Evolutionary conservation across 2,797 vertebrate genomes (phyloP).

Genomic region (Hyperoplus lanceolatus): DNA sequence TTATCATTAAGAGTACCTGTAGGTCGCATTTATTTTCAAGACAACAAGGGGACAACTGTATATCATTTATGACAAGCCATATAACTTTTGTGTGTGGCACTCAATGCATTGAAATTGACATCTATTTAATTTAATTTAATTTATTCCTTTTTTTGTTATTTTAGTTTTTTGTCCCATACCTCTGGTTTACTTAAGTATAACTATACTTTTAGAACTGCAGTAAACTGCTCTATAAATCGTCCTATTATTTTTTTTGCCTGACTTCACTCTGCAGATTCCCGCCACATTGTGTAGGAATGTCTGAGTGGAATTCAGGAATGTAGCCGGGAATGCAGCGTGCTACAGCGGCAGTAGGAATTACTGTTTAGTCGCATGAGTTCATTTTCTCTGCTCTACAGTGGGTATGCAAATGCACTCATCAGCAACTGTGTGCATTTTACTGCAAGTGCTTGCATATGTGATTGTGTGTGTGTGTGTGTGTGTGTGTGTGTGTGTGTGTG

Average conservation of each 20-base stretch:
- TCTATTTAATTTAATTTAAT: background rate
- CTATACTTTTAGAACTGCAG: background rate
- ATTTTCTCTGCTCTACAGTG: constrained; percentile 24
- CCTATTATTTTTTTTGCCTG: background rate
- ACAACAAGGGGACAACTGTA: background rate
- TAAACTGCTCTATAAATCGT: background rate
- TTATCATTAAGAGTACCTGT: background rate
- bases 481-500: background rate
- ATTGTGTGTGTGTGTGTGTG: background rate
- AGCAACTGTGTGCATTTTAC: background rate
- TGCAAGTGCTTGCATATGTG: background rate
- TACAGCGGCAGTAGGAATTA: constrained; percentile 44
- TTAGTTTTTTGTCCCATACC: background rate
- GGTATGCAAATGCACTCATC: constrained; percentile 10
- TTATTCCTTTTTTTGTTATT: background rate
- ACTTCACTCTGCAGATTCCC: constrained; percentile 48
- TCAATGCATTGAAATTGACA: background rate
- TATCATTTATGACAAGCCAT: background rate
- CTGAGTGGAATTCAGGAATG: constrained; percentile 66
- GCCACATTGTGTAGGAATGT: constrained; percentile 62
- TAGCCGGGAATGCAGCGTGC: constrained; percentile 54
- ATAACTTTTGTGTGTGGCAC: background rate
- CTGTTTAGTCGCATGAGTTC: constrained; percentile 42
- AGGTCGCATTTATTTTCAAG: background rate
- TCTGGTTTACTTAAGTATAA: background rate